Conservation (phyloP, 2,113 vertebrate genomes). For the Stercorarius parasiticus region DNA sequence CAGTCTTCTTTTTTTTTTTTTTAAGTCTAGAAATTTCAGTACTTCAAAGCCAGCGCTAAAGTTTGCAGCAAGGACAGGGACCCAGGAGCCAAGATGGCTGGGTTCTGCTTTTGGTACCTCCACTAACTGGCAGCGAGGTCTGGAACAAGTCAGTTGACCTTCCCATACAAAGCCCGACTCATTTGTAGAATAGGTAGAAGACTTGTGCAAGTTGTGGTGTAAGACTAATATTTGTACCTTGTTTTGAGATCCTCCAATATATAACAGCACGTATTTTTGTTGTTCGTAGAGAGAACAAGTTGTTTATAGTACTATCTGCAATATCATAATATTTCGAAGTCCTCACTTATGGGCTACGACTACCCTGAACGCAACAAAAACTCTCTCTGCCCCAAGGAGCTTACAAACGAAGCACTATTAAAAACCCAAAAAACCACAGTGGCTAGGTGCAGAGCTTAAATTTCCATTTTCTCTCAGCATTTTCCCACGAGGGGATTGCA, state of each 20-base stretch:
- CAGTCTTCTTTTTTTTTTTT: not conserved
- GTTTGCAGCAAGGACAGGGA: not conserved
- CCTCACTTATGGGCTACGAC: not conserved
- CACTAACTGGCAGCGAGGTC: not conserved
- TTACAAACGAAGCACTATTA: not conserved
- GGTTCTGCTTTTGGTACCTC: not conserved
- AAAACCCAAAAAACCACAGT: constrained; percentile 36
- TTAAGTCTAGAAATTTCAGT: not conserved
- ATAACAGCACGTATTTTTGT: not conserved
- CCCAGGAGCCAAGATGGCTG: not conserved
- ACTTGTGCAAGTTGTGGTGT: constrained; percentile 7
- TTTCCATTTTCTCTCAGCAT: constrained; percentile 64
- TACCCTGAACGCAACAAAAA: not conserved
- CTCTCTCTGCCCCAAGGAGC: constrained; percentile 38
- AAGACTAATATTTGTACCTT: constrained; percentile 31
- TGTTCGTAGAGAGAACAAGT: not conserved
- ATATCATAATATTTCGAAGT: not conserved
- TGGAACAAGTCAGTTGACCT: constrained; percentile 49
- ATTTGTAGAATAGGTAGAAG: constrained; percentile 35
- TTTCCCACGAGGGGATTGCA: constrained; percentile 62
- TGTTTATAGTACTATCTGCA: not conserved
- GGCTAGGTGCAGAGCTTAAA: constrained; percentile 29
- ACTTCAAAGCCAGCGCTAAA: not conserved
- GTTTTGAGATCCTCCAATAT: not conserved
- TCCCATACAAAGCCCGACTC: not conserved